Base-by-base conservation (phyloP, 2,797 vertebrate genomes). In the Poeciliopsis gracilis region DNA sequence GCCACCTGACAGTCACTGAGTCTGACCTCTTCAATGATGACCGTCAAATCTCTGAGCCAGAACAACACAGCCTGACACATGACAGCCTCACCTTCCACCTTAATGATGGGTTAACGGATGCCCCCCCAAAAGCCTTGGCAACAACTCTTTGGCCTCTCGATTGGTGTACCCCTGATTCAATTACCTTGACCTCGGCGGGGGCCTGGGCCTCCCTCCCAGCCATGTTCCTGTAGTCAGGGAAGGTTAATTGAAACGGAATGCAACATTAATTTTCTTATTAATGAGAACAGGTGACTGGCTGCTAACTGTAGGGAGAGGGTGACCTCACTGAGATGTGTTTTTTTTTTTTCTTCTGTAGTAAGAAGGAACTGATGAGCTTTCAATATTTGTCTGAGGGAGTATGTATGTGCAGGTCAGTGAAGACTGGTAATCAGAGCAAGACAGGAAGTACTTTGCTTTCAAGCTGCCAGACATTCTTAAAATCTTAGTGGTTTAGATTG, bases 181-280 rank as follows among this genome's bases (percentile, higher is more conserved):
- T 95, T 95, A 95, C 92, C 89, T 92, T 95, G 94, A 95, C 94
- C 95, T 95, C 92, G 59, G 88, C 82, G 81, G 90, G 90, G 75
- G 91, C 92, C 87, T 81, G 85, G 89, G 88, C 91, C 90, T 87
- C 91, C 92, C 94, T 93, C 91, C 88, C 91, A 81, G 88, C 84
- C 88, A 80, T 88, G 91, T 93, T 95, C 93, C 89, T 82, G 85
- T 93, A 93, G 86, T 90, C 86, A 51, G 77, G 84, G 93, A 95
- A 96, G 95, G 95, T 96, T 96, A 96, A 96, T 96, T 96, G 95
- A 96, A 96, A 95, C 90, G 83, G 91, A 96, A 96, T 94, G 95
- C 92, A 94, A 94, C 91, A 95, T 95, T 95, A 95, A 96, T 96
- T 96, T 95, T 88, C 93, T 95, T 95, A 94, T 94, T 95, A 95